Conservation (phyloP, 2,888 invertebrate genomes). For the Melanophora roralis region DNA sequence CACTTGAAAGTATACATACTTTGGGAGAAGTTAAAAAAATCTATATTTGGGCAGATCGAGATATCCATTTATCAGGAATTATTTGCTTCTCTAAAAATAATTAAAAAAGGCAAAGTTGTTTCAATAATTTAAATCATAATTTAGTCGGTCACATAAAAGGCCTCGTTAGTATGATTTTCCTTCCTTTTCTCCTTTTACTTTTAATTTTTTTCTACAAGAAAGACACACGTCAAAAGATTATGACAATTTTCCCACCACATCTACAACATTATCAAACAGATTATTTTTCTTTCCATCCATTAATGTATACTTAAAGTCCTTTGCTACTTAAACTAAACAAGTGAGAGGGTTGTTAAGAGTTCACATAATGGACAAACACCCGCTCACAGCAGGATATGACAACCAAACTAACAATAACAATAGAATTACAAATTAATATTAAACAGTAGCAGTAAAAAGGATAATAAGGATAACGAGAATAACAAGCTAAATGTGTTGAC, state of each 20-base stretch:
- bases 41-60: no score
- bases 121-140: background rate
- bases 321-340: constrained; percentile 2
- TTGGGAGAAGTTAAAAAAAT: no score
- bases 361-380: constrained; percentile 45
- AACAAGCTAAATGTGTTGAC: constrained; percentile 68
- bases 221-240: constrained; percentile 67
- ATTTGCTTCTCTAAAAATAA: no score
- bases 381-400: constrained; percentile 53
- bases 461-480: constrained; percentile 58
- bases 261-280: background rate
- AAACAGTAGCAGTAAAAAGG: constrained; percentile 44
- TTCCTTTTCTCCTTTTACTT: background rate
- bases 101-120: no score
- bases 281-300: constrained; percentile 48
- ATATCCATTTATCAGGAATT: no score
- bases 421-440: constrained; percentile 13
- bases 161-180: no score
- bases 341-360: constrained; percentile 16
- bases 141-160: constrained; percentile 15
- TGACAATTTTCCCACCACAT: constrained; percentile 66
- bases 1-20: no score
- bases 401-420: constrained; percentile 38
- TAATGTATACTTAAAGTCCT: constrained; percentile 68
- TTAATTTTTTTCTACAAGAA: background rate